phyloP scores from a whole-genome alignment of 2,888 invertebrate species.

The Hecatera dysodea region DNA sequence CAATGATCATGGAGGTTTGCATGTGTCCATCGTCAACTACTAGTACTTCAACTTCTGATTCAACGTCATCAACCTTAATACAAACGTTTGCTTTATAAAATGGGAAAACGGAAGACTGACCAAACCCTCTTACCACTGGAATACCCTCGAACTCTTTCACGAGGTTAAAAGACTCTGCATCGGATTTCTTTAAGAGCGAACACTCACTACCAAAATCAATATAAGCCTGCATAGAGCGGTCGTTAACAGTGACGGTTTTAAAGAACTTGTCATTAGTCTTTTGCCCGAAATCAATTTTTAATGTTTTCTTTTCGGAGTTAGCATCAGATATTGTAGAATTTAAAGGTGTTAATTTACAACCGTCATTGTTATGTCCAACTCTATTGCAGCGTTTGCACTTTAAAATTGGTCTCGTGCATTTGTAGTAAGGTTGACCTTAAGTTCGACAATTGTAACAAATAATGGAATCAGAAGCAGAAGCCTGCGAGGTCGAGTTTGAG shows the following conservation, averaged over 20 bases:
- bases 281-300: not conserved
- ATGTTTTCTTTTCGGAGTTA: not conserved
- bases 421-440: not conserved
- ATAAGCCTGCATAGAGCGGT: no score
- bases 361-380: constrained; percentile 10
- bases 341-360: not conserved
- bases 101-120: not conserved
- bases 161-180: not conserved
- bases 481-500: not conserved
- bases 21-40: not conserved
- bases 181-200: not conserved
- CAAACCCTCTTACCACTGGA: constrained; percentile 4
- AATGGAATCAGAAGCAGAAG: not conserved
- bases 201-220: constrained; percentile 18
- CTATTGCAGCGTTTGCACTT: not conserved
- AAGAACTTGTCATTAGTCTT: not conserved
- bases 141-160: not conserved
- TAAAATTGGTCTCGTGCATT: not conserved
- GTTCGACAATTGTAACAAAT: no score
- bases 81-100: not conserved
- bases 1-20: not conserved
- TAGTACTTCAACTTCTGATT: not conserved
- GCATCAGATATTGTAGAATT: not conserved
- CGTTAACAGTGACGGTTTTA: not conserved
- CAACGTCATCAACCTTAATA: not conserved